Conservation (phyloP, 2,888 invertebrate species). For the Diploptera punctata region DNA sequence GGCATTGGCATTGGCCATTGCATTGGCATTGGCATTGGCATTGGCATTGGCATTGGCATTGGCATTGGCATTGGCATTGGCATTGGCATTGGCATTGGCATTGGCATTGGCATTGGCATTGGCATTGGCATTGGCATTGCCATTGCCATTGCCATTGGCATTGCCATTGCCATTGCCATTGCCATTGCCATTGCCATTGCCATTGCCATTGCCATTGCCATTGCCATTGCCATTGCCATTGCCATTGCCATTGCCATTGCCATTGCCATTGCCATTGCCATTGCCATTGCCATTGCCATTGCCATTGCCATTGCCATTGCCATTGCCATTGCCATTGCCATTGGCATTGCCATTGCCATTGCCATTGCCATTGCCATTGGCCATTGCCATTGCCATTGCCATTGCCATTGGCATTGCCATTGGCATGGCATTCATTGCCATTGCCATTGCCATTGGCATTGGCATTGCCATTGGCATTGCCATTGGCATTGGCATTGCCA, state of each 20-base stretch:
- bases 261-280: slow-evolving; percentile 33
- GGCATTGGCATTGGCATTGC: slow-evolving; percentile 33
- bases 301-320: slow-evolving; percentile 32
- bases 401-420: too few species aligned
- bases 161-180: slow-evolving; percentile 56
- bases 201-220: slow-evolving; percentile 36
- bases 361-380: too few species aligned
- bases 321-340: too few species aligned
- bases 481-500: slow-evolving; percentile 34
- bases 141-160: slow-evolving; percentile 50
- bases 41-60: background rate
- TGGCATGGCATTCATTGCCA: slow-evolving; percentile 30
- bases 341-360: too few species aligned
- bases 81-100: background rate
- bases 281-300: slow-evolving; percentile 36
- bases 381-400: too few species aligned
- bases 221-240: slow-evolving; percentile 40
- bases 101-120: background rate
- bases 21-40: background rate
- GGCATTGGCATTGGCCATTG: background rate
- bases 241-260: slow-evolving; percentile 36
- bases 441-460: slow-evolving; percentile 40
- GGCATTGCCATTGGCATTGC: slow-evolving; percentile 33
- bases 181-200: slow-evolving; percentile 44
- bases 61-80: background rate